Conservation (phyloP, 2,113 vertebrate genomes). For the Zonotrichia leucophrys region DNA sequence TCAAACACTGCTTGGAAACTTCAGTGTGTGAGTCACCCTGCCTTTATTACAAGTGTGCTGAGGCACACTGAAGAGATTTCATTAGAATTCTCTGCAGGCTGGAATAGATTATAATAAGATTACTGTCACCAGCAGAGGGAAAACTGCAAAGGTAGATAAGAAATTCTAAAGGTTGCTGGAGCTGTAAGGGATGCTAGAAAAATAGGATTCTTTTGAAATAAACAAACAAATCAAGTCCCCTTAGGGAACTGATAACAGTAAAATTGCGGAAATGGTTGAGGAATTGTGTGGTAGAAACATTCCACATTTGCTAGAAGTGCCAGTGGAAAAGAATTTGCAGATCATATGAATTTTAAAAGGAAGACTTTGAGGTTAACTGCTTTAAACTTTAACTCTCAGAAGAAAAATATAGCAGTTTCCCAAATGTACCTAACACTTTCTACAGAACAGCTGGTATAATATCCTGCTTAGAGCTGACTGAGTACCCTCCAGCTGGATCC, state of each 20-base stretch:
- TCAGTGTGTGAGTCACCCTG: neutral
- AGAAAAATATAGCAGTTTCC: neutral
- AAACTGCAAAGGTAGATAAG: conserved; percentile 52
- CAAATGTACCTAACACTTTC: neutral
- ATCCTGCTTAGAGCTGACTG: neutral
- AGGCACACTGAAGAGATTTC: neutral
- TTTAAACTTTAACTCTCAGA: neutral
- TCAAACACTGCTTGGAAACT: neutral
- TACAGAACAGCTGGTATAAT: neutral
- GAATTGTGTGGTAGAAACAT: neutral
- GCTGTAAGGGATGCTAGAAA: neutral
- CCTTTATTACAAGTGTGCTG: neutral
- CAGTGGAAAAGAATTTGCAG: neutral
- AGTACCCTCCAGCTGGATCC: neutral
- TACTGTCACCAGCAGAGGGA: neutral
- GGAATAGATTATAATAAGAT: conserved; percentile 51
- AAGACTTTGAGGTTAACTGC: neutral
- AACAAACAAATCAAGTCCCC: neutral
- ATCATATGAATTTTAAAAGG: neutral
- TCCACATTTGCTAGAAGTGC: neutral
- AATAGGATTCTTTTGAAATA: neutral
- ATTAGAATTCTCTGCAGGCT: conserved; percentile 31
- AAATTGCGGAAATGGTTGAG: neutral
- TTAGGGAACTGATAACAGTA: neutral
- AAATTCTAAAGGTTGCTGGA: conserved; percentile 21